Conservation (phyloP, 2,797 vertebrate genomes). For the Hybognathus amarus region DNA sequence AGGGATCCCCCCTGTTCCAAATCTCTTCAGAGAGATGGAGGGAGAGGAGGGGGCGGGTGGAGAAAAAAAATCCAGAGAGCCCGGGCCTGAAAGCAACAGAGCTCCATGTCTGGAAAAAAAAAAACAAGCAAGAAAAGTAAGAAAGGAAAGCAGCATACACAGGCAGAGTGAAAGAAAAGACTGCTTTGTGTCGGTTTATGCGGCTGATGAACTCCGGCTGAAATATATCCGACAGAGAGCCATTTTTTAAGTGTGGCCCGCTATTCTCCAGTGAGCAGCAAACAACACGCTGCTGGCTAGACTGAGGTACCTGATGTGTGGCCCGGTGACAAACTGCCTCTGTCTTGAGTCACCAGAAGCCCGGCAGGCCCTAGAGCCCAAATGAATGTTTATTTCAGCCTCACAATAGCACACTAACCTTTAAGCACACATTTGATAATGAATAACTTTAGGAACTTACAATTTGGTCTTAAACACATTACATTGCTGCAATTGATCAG, state of each 20-base stretch:
- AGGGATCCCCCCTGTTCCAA: constrained; percentile 59
- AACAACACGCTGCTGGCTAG: constrained; percentile 72
- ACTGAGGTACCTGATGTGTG: constrained; percentile 72
- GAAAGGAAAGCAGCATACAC: constrained; percentile 58
- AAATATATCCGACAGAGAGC: constrained; percentile 63
- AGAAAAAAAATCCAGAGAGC: constrained; percentile 13
- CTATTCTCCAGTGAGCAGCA: constrained; percentile 71
- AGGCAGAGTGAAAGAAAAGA: constrained; percentile 59
- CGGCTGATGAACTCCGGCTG: constrained; percentile 63
- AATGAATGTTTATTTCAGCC: constrained; percentile 79
- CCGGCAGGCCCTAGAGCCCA: constrained; percentile 66
- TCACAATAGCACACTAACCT: constrained; percentile 74
- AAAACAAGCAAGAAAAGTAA: constrained; percentile 53
- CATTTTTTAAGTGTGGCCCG: constrained; percentile 67
- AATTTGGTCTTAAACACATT: constrained; percentile 66
- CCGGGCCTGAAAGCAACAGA: constrained; percentile 59
- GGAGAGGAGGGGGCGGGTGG: not conserved
- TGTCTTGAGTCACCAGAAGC: constrained; percentile 71
- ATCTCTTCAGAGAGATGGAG: constrained; percentile 55
- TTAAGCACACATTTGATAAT: constrained; percentile 81
- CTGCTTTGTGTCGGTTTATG: constrained; percentile 61
- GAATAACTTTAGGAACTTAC: constrained; percentile 70
- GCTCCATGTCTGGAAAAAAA: constrained; percentile 54
- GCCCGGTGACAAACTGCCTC: constrained; percentile 76
- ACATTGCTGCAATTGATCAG: constrained; percentile 58